Base-by-base conservation (phyloP, 2,888 invertebrate species). In the Agrilus biguttatus region DNA sequence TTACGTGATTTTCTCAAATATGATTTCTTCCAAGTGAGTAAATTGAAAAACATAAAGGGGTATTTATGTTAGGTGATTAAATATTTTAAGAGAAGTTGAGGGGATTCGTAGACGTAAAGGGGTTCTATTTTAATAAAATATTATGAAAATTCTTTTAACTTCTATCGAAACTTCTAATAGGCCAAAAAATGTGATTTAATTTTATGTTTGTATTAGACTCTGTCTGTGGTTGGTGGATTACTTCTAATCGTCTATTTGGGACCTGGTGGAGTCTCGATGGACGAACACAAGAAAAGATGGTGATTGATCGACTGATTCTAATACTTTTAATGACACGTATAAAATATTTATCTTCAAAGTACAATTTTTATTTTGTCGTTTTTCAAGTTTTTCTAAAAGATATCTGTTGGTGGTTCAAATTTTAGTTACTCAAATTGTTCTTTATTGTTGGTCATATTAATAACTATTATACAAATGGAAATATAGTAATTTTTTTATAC, bases 281-380 rank as follows among this genome's bases (percentile, higher is more conserved):
- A 99, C 68, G 97, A 97, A 63, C 95, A 97, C 72, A 99, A 99
- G 74, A 99, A 99, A 73, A 86, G 89, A 66, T 99, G 93, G 93
- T 95, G 80, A 68, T 54, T 39, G 43, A 39, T 28, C 10, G 28
- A 28, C 28, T 28, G 28, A 10, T 28, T 10, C 10, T 28, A 28
- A 28, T 10, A 28, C 8, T 10, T 10, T 10, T 28, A 28, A 10
- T 28, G 28, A 28, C 28, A 28, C 28, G 10, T 28, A 28, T 28
- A 10, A 28, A 28, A 8, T 2, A 28, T 28, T 21, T 21, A 21
- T 6, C 21, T 17, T 43, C 33, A 32, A 40, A 40, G 40, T 23
- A n/a, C 33, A 42, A 38, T 42, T 34, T 34, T 14, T 28, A 14
- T 35, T 42, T 42, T 36, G 39, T 33, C 39, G 33, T 42, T 10